Base-by-base conservation (phyloP, 2,113 vertebrate genomes). In the Phrynosoma platyrhinos region DNA sequence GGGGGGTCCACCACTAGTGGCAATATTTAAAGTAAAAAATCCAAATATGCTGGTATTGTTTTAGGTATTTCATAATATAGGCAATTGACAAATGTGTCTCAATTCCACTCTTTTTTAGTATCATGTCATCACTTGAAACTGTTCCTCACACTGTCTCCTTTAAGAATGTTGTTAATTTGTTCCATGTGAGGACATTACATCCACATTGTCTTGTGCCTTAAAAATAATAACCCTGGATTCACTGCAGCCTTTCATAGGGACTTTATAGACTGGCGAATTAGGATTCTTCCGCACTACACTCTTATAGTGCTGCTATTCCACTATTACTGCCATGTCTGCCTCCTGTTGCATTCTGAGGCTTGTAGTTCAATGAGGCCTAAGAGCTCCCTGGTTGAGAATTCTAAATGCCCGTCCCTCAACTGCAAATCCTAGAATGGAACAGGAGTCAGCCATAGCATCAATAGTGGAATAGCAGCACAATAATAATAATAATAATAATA, bases 21-120 rank as follows among this genome's bases (percentile, higher is more conserved):
- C 16, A 68, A 7, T 79, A 69, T 53, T 86, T 32, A 52, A 68
- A 85, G 6, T 85, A 89, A 93, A 64, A 86, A 83, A 79, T 89
- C 85, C 91, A 95, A 95, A 92, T 87, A 83, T 93, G 89, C 84
- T 94, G 83, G 94, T 81, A 91, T 92, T 91, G 93, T 94, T 93
- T 84, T 92, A 81, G 91, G 91, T 89, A 93, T 95, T 96, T 95
- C 94, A 94, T 94, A 96, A 95, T 93, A 91, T 88, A 69, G 90
- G 90, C 90, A 86, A 93, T 94, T 95, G 94, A 96, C 95, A 95
- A 94, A 93, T 97, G 95, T 96, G 93, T 86, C 95, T 95, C 95
- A 93, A 90, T 82, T 90, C 87, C 79, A 12, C 88, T 91, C 88
- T 94, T 92, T 94, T 95, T 87, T 91, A 95, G 84, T 75, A 72